Conservation (phyloP, 2,797 vertebrate species). For the Falco berigora region DNA sequence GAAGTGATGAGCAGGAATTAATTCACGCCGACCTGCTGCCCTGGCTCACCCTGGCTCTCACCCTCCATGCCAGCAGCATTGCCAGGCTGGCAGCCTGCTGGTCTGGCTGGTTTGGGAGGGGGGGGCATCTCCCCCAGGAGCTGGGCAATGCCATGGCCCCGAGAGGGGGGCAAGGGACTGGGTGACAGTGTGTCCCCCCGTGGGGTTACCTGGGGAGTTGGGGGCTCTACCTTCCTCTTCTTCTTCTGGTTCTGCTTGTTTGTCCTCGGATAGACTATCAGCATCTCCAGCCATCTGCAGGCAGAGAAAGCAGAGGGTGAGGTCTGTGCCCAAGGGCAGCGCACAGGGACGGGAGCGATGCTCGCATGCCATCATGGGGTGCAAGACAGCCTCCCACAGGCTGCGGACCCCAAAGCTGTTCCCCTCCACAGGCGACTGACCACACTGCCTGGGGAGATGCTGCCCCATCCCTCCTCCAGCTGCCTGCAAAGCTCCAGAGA, state of each 20-base stretch:
- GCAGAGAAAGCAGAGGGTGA: constrained; percentile 13
- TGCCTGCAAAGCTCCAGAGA: not conserved
- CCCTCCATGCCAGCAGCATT: not conserved
- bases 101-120: fast-evolving
- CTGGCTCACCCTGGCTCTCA: not conserved
- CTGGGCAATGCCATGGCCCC: not conserved
- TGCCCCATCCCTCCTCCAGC: fast-evolving
- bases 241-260: constrained; percentile 99
- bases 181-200: too few species aligned
- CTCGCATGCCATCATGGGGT: fast-evolving
- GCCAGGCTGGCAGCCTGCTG: not conserved
- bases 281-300: constrained; percentile 91
- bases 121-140: not conserved
- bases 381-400: not conserved
- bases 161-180: not conserved
- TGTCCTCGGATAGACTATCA: constrained; percentile 91
- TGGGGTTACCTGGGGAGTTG: constrained; percentile 86
- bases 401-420: not conserved
- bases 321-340: not conserved
- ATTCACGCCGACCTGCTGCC: fast-evolving
- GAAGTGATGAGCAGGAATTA: not conserved
- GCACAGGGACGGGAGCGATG: not conserved
- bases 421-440: not conserved
- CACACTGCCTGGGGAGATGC: not conserved
- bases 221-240: constrained; percentile 95